A percentile compares a stretch with the other conserved stretches of the same genome.
Conservation (phyloP, 2,888 invertebrate species). For the Ennomos quercinarius region DNA sequence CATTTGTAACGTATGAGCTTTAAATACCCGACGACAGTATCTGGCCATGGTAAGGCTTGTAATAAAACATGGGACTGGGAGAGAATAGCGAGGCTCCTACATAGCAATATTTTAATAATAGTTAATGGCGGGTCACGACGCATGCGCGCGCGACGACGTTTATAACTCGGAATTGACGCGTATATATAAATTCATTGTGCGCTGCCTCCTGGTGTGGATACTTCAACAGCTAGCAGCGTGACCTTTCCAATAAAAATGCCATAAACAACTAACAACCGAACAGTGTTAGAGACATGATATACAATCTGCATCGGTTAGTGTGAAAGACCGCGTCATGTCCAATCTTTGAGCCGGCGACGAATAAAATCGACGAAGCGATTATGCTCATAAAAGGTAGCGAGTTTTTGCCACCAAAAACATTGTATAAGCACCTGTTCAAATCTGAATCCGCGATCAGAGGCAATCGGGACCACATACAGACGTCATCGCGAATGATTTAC, state of each 20-base stretch:
- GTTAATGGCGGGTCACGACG: conserved; percentile 81
- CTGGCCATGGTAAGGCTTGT: conserved; percentile 64
- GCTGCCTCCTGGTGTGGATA: conserved; percentile 64
- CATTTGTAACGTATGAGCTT: conserved; percentile 78
- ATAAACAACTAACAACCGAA: conserved; percentile 55
- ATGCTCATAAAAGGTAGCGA: conserved; percentile 64
- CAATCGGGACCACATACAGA: conserved; percentile 71
- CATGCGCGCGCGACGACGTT: conserved; percentile 76
- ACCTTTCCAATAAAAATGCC: conserved; percentile 63
- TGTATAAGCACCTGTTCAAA: conserved; percentile 67
- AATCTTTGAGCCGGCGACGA: conserved; percentile 52
- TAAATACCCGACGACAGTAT: conserved; percentile 82
- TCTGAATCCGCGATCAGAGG: conserved; percentile 60
- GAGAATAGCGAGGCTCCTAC: conserved; percentile 80
- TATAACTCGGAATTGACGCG: conserved; percentile 80
- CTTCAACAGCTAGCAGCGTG: conserved; percentile 47
- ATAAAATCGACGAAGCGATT: conserved; percentile 59
- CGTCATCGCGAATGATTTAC: conserved; percentile 74
- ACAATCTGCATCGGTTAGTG: conserved; percentile 31
- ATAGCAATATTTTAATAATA: conserved; percentile 84
- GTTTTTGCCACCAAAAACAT: conserved; percentile 68
- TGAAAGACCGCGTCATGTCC: conserved; percentile 37
- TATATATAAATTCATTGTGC: conserved; percentile 75
- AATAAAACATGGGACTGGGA: conserved; percentile 80
- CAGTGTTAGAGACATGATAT: conserved; percentile 31